These are phyloP conservation scores for Nomada fucata DNA, from an alignment of 2,888 invertebrate species.

Conservation along the genomic window DNA sequence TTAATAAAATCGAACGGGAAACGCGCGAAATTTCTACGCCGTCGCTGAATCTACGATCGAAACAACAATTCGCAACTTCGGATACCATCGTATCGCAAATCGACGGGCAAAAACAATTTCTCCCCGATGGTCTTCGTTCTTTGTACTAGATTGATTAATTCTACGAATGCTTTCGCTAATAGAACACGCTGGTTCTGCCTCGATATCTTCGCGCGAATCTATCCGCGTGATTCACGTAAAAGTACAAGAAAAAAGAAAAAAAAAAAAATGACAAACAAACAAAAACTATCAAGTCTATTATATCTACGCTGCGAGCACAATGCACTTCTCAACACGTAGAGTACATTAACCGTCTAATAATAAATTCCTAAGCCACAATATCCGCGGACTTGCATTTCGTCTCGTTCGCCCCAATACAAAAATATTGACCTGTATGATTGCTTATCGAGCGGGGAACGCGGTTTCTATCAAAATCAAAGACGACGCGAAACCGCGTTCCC, in stretches of 20 bases:
- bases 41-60: not conserved
- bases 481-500: too few relatives aligned
- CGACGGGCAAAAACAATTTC: slow-evolving; percentile 17
- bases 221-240: slow-evolving; percentile 10
- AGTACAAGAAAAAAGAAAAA: not conserved
- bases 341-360: slow-evolving; percentile 22
- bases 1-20: not conserved
- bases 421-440: slow-evolving; percentile 26
- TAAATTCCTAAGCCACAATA: slow-evolving; percentile 5
- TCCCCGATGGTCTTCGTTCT: not conserved
- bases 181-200: slow-evolving; percentile 11
- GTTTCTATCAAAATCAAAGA: not conserved
- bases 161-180: not conserved
- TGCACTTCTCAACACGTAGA: not conserved
- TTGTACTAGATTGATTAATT: slow-evolving; percentile 4
- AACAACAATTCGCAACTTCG: not conserved
- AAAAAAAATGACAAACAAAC: not conserved
- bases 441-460: not conserved
- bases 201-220: slow-evolving; percentile 12
- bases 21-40: not conserved
- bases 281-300: not conserved
- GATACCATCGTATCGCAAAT: slow-evolving; percentile 12
- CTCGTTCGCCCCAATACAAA: not conserved
- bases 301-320: not conserved
- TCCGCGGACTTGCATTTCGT: not conserved